Base-by-base conservation (phyloP, 2,113 vertebrate species). In the Hemichromis elongatus region DNA sequence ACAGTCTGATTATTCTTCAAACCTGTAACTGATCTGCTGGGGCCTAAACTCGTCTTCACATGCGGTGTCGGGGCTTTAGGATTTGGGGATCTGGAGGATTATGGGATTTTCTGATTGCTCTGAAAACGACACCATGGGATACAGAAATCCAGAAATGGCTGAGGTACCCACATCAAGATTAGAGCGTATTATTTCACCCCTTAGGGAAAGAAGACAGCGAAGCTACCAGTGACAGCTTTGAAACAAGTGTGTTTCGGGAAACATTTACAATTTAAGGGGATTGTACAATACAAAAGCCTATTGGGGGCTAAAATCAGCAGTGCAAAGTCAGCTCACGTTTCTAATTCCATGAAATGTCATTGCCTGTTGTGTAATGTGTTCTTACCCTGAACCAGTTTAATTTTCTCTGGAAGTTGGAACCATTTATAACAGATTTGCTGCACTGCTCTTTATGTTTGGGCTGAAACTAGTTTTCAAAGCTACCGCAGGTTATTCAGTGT, bases 151-250 rank as follows among this genome's bases (percentile, higher is more conserved):
- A 88, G 91, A 95, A 94, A 95, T 81, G 91, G 89, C 90, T 87
- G 81, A 87, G 86, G 86, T 92, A 86, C 90, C 92, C 90, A 90
- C 88, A 92, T 93, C 91, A 89, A 94, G 95, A 96, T 95, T 92
- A 93, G 75, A 91, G 89, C 35, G 80, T 54, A 90, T 93, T 84
- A 93, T 90, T 82, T 37, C 9, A 63, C 47, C 82, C 89, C 66
- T 42, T 18, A 75, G 85, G 79, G 83, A 84, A 84, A 79, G 81
- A 79, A 56, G 63, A 87, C 83, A 83, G 77, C 63, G 82, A 82
- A 68, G 42, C 70, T 53, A 57, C 40, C 18, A 28, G 81, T 84
- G 53, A 86, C 84, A 82, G 84, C 79, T 84, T 86, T 75, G 57
- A 84, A 83, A 89, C 81, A 83, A 83, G 82, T 85, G 35, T 75